These are phyloP conservation scores for Gadopsis bispinosus DNA, from an alignment of 2,797 vertebrate genomes.

Conservation along the genomic window DNA sequence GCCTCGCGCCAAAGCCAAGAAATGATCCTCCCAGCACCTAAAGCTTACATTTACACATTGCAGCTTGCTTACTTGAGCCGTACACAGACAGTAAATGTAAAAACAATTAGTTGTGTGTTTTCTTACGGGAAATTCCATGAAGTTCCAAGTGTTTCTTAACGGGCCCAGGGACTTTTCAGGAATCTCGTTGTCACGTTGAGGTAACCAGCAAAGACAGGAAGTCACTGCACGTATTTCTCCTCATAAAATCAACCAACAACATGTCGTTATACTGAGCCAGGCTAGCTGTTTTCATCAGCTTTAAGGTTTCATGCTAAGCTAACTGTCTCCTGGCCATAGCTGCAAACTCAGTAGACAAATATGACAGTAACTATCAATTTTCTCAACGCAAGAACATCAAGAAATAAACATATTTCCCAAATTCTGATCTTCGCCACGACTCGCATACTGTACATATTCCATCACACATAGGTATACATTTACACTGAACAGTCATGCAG, in stretches of 20 bases:
- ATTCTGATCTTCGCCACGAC: constrained; percentile 1
- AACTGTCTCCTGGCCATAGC: background rate
- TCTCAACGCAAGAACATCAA: no score
- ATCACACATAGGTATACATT: constrained; percentile 19
- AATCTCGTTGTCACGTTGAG: background rate
- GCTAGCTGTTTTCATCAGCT: background rate
- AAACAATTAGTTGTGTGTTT: no score
- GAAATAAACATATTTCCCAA: background rate
- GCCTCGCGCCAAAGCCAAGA: background rate
- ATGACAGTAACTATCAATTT: no score
- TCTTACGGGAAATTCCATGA: no score
- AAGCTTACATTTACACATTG: background rate
- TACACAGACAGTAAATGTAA: background rate
- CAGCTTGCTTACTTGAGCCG: background rate
- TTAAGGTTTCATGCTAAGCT: constrained; percentile 5
- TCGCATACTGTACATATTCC: constrained; percentile 8
- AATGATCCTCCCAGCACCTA: background rate
- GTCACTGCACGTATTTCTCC: background rate
- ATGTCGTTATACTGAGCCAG: background rate
- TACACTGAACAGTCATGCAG: constrained; percentile 31
- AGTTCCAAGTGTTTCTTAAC: no score
- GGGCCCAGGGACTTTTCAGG: background rate
- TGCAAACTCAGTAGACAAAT: background rate
- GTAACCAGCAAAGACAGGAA: background rate
- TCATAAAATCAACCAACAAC: background rate